Base-by-base conservation (phyloP, 1,140 invertebrate genomes). In the Ips nitidus region DNA sequence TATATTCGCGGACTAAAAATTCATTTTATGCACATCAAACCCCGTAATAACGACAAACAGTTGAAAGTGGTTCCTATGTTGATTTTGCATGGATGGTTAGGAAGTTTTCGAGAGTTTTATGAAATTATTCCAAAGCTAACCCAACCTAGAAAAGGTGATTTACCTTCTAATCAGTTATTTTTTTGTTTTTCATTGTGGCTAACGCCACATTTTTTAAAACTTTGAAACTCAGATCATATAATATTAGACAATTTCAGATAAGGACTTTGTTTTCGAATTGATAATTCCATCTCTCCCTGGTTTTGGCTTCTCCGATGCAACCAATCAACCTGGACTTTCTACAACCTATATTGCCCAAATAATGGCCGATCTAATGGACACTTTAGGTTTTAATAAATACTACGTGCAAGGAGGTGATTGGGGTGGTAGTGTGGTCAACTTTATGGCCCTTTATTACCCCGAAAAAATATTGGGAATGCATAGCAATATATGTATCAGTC, bases 11-110 rank as follows among this genome's bases (percentile, higher is more conserved):
- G 84, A 1, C 58, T 77, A 8, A 53, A 71, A 36, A 65, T 91
- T 73, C 86, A 92, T 76, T 90, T 86, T 73, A 80, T 89, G 55
- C 86, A 85, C 40, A 83, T 88, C 0, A 87, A 87, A 69, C 86
- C 88, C 0, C 3, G 37, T 36, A 72, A 80, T 74, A 72, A 80
- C 79, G 39, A 81, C 2, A 52, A 59, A 7, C 67, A 59, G 4
- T 1, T 63, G 7, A 73, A 71, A 56, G 71, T 76, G 3, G 6
- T 78, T n/a, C 92, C 92, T 0, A 59, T 95, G 22, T 75, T 97
- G 1, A 41, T 97, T 8, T 4, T 59, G 57, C 94, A 97, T 76
- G 95, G 95, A 36, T 98, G 95, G 95, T 94, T 95, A 1, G 94
- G 94, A 38, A 93, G 91, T 0, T 84, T 96, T 1, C 83, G 91